These are phyloP conservation scores for Lepus timidus DNA, from an alignment of 2,113 vertebrate genomes.

Conservation along the genomic window DNA sequence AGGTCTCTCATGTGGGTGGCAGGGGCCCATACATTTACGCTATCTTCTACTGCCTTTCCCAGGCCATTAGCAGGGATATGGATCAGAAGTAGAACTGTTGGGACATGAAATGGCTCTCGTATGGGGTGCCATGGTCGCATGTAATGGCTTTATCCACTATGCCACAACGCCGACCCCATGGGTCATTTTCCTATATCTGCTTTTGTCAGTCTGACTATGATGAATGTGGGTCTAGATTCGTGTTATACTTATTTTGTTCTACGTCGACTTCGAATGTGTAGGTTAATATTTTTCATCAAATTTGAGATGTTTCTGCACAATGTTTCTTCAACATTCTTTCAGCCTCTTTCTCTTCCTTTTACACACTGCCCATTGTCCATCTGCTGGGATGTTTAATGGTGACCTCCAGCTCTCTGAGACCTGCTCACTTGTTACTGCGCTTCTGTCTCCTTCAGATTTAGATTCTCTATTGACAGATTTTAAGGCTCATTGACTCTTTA, in stretches of 20 bases:
- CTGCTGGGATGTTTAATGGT: not conserved
- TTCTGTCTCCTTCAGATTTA: not conserved
- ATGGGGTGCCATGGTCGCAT: too few relatives aligned
- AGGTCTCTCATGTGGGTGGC: too few relatives aligned
- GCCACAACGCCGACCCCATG: too few relatives aligned
- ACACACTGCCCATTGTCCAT: not conserved
- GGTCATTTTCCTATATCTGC: too few relatives aligned
- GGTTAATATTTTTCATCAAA: not conserved
- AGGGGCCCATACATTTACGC: too few relatives aligned
- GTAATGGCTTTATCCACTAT: too few relatives aligned
- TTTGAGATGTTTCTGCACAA: not conserved
- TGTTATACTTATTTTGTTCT: not conserved
- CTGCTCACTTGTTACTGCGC: not conserved
- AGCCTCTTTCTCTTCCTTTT: not conserved
- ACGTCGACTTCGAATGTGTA: not conserved
- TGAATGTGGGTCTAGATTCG: not conserved
- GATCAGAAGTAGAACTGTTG: too few relatives aligned
- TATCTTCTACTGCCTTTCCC: too few relatives aligned
- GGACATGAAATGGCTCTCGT: too few relatives aligned
- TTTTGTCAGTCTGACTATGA: not conserved
- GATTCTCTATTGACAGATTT: not conserved
- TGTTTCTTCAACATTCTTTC: not conserved
- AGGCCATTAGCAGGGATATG: too few relatives aligned
- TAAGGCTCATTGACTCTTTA: not conserved
- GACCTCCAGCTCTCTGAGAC: too few relatives aligned